Evolutionary conservation across 2,797 vertebrate species (phyloP).

Genomic region (Pelochelys cantorii): DNA sequence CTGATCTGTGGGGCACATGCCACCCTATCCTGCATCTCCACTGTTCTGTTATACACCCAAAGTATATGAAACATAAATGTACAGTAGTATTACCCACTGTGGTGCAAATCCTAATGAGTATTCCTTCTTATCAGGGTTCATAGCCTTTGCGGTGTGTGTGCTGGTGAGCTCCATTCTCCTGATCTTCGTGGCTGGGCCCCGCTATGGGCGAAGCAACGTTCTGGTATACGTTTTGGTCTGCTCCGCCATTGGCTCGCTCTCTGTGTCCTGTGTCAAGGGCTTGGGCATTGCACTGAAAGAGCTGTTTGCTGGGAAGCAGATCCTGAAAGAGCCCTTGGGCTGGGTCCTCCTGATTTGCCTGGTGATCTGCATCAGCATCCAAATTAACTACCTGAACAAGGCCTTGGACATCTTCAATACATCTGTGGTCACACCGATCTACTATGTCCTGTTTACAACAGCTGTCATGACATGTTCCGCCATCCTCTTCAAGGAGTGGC

Average conservation of each 20-base stretch:
- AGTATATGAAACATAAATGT: not conserved
- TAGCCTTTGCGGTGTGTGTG: slow-evolving; percentile 85
- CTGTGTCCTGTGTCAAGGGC: slow-evolving; percentile 89
- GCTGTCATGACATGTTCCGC: slow-evolving; percentile 89
- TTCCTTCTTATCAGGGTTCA: slow-evolving; percentile 83
- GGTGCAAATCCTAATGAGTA: slow-evolving; percentile 4
- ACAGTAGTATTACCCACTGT: not conserved
- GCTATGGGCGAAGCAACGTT: slow-evolving; percentile 87
- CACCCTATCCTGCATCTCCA: not conserved
- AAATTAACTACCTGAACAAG: slow-evolving; percentile 91
- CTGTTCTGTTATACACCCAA: not conserved
- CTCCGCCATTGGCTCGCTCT: slow-evolving; percentile 88
- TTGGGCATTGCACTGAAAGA: slow-evolving; percentile 89
- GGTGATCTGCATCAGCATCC: slow-evolving; percentile 85
- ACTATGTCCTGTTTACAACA: slow-evolving; percentile 91
- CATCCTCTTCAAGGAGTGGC: slow-evolving; percentile 91
- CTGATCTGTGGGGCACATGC: not conserved
- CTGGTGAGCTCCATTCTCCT: slow-evolving; percentile 87
- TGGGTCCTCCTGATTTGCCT: slow-evolving; percentile 86
- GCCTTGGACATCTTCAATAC: slow-evolving; percentile 89
- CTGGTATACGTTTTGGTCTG: slow-evolving; percentile 90
- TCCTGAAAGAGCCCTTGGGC: slow-evolving; percentile 86
- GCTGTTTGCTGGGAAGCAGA: slow-evolving; percentile 83
- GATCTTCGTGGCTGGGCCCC: slow-evolving; percentile 86
- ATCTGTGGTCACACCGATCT: slow-evolving; percentile 87